Evolutionary conservation across 2,888 invertebrate genomes (phyloP).

Genomic region (Parelbella ahira): DNA sequence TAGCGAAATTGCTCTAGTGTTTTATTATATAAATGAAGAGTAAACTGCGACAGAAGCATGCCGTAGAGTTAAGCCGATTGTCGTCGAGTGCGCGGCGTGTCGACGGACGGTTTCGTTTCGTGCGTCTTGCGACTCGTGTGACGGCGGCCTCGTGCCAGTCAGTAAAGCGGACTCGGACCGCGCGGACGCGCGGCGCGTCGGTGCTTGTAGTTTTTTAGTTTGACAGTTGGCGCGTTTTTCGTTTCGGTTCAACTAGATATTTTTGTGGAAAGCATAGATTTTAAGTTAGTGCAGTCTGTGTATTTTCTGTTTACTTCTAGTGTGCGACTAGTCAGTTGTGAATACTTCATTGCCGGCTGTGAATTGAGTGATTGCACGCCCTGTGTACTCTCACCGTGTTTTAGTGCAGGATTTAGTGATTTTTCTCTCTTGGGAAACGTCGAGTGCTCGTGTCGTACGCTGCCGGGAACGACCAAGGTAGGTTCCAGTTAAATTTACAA

Average conservation of each 20-base stretch:
- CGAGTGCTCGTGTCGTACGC: slow-evolving; percentile 47
- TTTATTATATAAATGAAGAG: slow-evolving; percentile 67
- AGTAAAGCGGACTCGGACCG: slow-evolving; percentile 77
- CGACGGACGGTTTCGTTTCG: slow-evolving; percentile 42
- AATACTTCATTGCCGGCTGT: slow-evolving; percentile 67
- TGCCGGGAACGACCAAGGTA: slow-evolving; percentile 62
- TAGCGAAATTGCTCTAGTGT: slow-evolving; percentile 58
- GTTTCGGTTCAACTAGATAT: slow-evolving; percentile 63
- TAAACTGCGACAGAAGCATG: slow-evolving; percentile 61
- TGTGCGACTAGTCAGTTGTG: slow-evolving; percentile 74
- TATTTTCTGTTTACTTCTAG: slow-evolving; percentile 69
- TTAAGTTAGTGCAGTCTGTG: slow-evolving; percentile 77
- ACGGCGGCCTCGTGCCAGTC: slow-evolving; percentile 29
- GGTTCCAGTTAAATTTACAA: slow-evolving; percentile 37
- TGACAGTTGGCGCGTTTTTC: slow-evolving; percentile 80
- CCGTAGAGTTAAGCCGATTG: slow-evolving; percentile 42
- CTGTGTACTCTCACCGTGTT: slow-evolving; percentile 63
- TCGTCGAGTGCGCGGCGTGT: slow-evolving; percentile 42
- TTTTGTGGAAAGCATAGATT: slow-evolving; percentile 76
- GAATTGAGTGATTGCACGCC: slow-evolving; percentile 70
- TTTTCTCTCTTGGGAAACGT: slow-evolving; percentile 59
- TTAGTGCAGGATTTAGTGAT: slow-evolving; percentile 72
- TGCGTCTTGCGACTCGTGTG: slow-evolving; percentile 21
- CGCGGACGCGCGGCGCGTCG: slow-evolving; percentile 72
- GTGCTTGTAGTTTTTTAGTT: slow-evolving; percentile 80